Conservation (phyloP, 2,113 vertebrate genomes). For the Periophthalmodon schlosseri region DNA sequence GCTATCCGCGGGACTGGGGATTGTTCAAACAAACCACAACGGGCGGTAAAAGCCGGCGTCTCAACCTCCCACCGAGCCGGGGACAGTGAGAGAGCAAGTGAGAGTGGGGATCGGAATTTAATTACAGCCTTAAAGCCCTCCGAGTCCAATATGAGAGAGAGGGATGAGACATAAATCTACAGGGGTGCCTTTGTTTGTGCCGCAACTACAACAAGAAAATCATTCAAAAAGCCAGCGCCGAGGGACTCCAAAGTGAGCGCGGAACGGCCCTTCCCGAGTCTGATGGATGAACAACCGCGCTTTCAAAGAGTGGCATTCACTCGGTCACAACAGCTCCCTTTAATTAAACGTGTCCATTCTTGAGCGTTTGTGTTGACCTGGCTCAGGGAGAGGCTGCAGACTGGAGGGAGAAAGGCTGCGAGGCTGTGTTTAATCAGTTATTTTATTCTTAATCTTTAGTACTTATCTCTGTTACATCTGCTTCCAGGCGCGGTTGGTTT, state of each 20-base stretch:
- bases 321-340: constrained; percentile 64
- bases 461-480: background rate
- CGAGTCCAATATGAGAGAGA: constrained; percentile 76
- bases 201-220: constrained; percentile 71
- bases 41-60: constrained; percentile 73
- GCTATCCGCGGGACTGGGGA: constrained; percentile 69
- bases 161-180: constrained; percentile 75
- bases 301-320: constrained; percentile 57
- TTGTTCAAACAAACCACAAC: constrained; percentile 78
- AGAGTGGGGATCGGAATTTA: constrained; percentile 78
- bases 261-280: constrained; percentile 53
- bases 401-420: constrained; percentile 23
- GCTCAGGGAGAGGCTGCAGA: constrained; percentile 43
- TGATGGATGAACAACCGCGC: constrained; percentile 61
- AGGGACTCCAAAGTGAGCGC: constrained; percentile 58
- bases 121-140: constrained; percentile 76
- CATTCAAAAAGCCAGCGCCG: constrained; percentile 64
- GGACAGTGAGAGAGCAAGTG: constrained; percentile 71
- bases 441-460: background rate
- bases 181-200: constrained; percentile 76
- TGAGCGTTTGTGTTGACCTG: constrained; percentile 47
- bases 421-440: too few relatives aligned
- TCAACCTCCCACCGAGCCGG: constrained; percentile 76
- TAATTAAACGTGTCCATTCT: constrained; percentile 66
- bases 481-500: background rate